Percentiles rank a stretch among this genome's conserved stretches.
phyloP scores from a whole-genome alignment of 2,113 vertebrate genomes.

The Coreoperca whiteheadi region DNA sequence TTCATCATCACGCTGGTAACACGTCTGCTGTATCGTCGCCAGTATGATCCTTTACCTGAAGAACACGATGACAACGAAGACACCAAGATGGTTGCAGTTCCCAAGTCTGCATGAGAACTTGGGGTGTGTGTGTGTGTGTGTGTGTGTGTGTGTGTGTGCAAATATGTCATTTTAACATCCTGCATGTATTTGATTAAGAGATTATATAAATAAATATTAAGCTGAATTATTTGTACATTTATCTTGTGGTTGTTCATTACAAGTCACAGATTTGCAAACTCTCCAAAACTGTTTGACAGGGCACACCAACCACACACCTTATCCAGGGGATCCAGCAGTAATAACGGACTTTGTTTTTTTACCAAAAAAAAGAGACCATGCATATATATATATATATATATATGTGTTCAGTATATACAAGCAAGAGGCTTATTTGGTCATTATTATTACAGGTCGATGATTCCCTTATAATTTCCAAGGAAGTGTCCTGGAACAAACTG shows the following conservation, averaged over 20 bases:
- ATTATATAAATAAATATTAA: constrained; percentile 33
- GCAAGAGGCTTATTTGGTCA: no score
- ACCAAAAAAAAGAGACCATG: no score
- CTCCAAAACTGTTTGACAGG: neutral
- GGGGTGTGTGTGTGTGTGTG: constrained; percentile 23
- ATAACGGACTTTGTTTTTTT: neutral
- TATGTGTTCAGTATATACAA: no score
- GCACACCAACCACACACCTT: neutral
- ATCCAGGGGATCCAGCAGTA: neutral
- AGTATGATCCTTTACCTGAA: constrained; percentile 75
- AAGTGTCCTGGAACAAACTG: neutral
- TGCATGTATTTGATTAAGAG: constrained; percentile 36
- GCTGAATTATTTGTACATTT: constrained; percentile 15
- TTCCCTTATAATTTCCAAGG: neutral
- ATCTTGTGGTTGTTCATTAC: constrained; percentile 11
- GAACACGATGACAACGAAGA: constrained; percentile 69
- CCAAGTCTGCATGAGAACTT: constrained; percentile 54
- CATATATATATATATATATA: no score
- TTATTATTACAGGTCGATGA: neutral
- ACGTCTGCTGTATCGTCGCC: constrained; percentile 85
- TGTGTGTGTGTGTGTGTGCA: constrained; percentile 18
- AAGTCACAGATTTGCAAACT: neutral
- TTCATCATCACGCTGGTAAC: constrained; percentile 90
- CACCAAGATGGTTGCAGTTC: constrained; percentile 62
- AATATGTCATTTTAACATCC: constrained; percentile 20